Evolutionary conservation across 1,140 invertebrate species (phyloP), one percentile per base, ranked within the genome.

Genomic region (Ectropis grisescens): DNA sequence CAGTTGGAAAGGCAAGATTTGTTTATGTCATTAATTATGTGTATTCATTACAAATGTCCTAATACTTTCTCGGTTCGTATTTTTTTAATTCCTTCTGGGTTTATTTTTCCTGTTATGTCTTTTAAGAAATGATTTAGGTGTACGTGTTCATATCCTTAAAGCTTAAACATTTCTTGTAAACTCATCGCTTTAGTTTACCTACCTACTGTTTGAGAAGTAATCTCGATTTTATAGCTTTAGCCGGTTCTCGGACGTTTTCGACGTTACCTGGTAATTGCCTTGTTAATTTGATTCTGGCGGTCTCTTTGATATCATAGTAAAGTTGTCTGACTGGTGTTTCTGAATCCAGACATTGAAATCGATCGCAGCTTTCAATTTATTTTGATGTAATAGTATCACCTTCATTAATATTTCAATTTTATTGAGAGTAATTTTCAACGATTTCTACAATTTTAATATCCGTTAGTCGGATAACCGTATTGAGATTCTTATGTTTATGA

Each of bases 1-100:
- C 41, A 26, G 33, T 39, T 45, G 39, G 44, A 45, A 59, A 61
- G 57, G 48, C 47, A 59, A 58, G 56, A 66, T 80, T 78, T 78
- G 68, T 78, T 76, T 71, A 58, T 66, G 44, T 66, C 69, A 71
- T 78, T 75, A 71, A 67, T 70, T 69, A 70, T 64, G 41, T 59
- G 37, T 59, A 64, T 65, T 57, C 29, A 58, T 59, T 52, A 52
- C 29, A 48, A 45, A 54, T 47, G 50, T 50, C 27, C 39, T 38
- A 37, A 41, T 44, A 47, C 38, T 55, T 35, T 41, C n/a, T n/a
- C n/a, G n/a, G n/a, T n/a, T n/a, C n/a, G n/a, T n/a, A n/a, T n/a
- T n/a, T n/a, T n/a, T n/a, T n/a, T n/a, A n/a, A n/a, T n/a, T n/a
- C n/a, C n/a, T n/a, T n/a, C n/a, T n/a, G n/a, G n/a, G n/a, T n/a